A percentile compares a stretch with the other conserved stretches of the same genome.
These are phyloP conservation scores for Atopsyche davidsoni DNA, from an alignment of 1,140 invertebrate genomes.

Conservation along the genomic window DNA sequence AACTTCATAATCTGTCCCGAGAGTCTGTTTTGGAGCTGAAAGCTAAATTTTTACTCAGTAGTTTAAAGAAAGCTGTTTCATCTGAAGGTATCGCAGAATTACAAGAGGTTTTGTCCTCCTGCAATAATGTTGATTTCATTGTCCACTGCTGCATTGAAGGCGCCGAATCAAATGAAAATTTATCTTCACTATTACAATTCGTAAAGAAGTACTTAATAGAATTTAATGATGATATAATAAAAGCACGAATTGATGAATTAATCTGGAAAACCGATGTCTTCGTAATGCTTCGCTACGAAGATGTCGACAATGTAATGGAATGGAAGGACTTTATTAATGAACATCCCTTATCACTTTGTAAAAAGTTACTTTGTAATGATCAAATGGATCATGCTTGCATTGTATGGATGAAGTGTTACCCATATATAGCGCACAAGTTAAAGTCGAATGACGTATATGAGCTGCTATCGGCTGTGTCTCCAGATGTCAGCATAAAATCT, in stretches of 20 bases:
- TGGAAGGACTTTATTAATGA: conserved; percentile 22
- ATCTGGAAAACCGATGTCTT: conserved; percentile 25
- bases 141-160: conserved; percentile 22
- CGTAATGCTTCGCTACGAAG: conserved; percentile 18
- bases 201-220: conserved; percentile 18
- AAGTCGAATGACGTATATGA: conserved; percentile 16
- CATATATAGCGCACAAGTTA: conserved; percentile 11
- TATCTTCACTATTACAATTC: conserved; percentile 20
- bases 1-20: conserved; percentile 21
- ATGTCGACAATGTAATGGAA: conserved; percentile 3
- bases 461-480: conserved; percentile 17
- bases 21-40: conserved; percentile 25
- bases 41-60: conserved; percentile 24
- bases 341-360: conserved; percentile 17
- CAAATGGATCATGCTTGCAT: conserved; percentile 24
- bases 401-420: conserved; percentile 25
- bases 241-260: conserved; percentile 17
- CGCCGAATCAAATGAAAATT: conserved; percentile 18
- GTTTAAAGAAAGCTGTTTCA: conserved; percentile 19
- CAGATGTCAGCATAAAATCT: conserved; percentile 24
- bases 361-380: conserved; percentile 20
- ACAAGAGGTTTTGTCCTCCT: conserved; percentile 19
- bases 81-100: conserved; percentile 21
- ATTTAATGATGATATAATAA: conserved; percentile 9
- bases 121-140: conserved; percentile 23